phyloP scores from a whole-genome alignment of 2,888 invertebrate genomes.

The Leucania comma region DNA sequence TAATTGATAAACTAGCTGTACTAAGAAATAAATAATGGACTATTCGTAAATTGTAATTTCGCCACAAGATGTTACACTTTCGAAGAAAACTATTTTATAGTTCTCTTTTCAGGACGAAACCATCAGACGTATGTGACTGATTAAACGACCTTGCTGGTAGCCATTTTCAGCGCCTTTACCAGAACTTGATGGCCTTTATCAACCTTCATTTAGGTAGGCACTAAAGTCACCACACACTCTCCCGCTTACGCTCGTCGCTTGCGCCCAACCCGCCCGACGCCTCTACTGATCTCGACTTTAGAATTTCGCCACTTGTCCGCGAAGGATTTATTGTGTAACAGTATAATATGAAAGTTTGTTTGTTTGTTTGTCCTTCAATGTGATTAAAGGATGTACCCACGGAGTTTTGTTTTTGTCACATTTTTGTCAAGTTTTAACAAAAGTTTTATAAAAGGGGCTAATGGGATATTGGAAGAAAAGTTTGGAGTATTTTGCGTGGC shows the following conservation, averaged over 20 bases:
- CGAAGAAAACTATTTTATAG: not conserved
- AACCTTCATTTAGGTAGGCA: too few relatives aligned
- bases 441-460: conserved; percentile 48
- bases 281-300: conserved; percentile 68
- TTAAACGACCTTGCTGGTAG: not conserved
- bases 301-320: conserved; percentile 68
- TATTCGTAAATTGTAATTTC: too few relatives aligned
- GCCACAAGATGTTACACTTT: too few relatives aligned
- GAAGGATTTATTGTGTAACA: conserved; percentile 67
- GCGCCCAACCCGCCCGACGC: conserved; percentile 47
- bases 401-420: conserved; percentile 49
- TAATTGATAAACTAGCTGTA: too few relatives aligned
- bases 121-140: not conserved
- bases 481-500: conserved; percentile 4
- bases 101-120: not conserved
- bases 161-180: not conserved
- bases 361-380: conserved; percentile 62
- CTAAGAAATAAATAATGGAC: too few relatives aligned
- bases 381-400: conserved; percentile 59
- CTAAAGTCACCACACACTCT: not conserved
- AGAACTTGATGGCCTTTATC: not conserved
- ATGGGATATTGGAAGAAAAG: conserved; percentile 42
- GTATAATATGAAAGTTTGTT: conserved; percentile 67
- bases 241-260: conserved; percentile 38
- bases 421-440: conserved; percentile 46